A percentile compares a stretch with the other conserved stretches of the same genome.
phyloP scores from a whole-genome alignment of 2,888 invertebrate genomes.

The Apodemia duryi region DNA sequence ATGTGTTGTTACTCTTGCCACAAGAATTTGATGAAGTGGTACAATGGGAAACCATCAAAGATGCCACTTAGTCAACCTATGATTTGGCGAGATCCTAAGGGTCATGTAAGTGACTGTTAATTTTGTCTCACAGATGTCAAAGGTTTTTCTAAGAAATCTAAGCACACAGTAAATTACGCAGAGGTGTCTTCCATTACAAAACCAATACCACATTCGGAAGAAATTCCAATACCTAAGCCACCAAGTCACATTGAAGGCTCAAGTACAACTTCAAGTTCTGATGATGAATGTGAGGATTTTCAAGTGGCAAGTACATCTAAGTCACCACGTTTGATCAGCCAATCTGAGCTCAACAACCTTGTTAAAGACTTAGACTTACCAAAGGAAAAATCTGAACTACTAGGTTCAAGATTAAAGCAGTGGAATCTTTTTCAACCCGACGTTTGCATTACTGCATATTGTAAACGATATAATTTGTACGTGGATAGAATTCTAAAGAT shows the following conservation, averaged over 20 bases:
- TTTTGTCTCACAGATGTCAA: neutral
- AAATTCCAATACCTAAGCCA: neutral
- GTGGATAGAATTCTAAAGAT: no score
- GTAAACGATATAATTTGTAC: no score
- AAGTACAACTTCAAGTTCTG: neutral
- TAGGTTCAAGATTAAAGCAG: no score
- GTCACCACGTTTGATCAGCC: neutral
- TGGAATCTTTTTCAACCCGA: no score
- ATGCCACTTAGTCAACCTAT: neutral
- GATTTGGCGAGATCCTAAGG: slow-evolving; percentile 1
- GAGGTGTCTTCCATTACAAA: neutral
- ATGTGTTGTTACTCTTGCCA: neutral
- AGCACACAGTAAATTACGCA: neutral
- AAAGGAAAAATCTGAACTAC: neutral
- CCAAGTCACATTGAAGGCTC: neutral
- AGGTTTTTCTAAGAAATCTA: neutral
- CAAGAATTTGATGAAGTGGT: neutral
- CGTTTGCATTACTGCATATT: no score
- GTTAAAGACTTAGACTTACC: neutral
- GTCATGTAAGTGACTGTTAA: neutral
- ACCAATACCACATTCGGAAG: slow-evolving; percentile 1
- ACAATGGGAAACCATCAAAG: neutral
- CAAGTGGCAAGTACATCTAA: slow-evolving; percentile 1
- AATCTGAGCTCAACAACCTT: neutral
- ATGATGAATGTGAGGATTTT: neutral